Evolutionary conservation across 92 coral and sea anemone species (phyloP), one percentile per base, ranked within the genome.

Genomic region (Meandrina meandrites): DNA sequence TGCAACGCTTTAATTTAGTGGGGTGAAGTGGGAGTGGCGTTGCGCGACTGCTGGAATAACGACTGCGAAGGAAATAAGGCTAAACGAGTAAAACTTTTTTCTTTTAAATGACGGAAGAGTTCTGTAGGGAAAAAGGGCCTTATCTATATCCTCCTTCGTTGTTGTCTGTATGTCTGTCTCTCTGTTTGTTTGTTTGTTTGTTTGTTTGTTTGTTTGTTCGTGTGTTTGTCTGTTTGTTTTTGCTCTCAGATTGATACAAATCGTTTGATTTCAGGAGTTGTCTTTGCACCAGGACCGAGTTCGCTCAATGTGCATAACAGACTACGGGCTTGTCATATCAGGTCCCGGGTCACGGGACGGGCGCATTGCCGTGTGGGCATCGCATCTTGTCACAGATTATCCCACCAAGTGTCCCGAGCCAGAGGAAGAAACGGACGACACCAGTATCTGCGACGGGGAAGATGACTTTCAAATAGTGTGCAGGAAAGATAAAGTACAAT

Each of bases 321-420:
- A 87, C 71, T 77, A 91, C 17, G 95, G 96, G 24, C 81, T 75
- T 17, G 94, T 97, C 50, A 85, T 96, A 6, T 90, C 99, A 78
- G 99, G 99, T n/a, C 96, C 99, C 22, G 99, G 99, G 37, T 97
- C 99, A 21, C 93, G 92, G 74, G 99, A 97, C 76, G 99, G 99
- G n/a, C 91, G 94, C 70, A 91, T 97, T 48, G 99, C 99, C 3
- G 98, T 97, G 14, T 97, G 99, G 99, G 73, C 82, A 22, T 86
- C 95, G 0, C 91, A 94, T 48, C 90, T 94, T 15, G 78, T 84
- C 13, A 88, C 68, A 22, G 94, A 73, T 1, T 10, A 21, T 40
- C 27, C 77, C n/a, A n/a, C n/a, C n/a, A 35, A 16, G 19, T 17
- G 48, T 19, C 30, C 77, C 77, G 47, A 30, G 28, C 42, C 56